Percentiles rank a stretch among this genome's conserved stretches.
These are phyloP conservation scores for Azorinus chamasolen DNA, from an alignment of 2,888 invertebrate genomes.

Conservation along the genomic window DNA sequence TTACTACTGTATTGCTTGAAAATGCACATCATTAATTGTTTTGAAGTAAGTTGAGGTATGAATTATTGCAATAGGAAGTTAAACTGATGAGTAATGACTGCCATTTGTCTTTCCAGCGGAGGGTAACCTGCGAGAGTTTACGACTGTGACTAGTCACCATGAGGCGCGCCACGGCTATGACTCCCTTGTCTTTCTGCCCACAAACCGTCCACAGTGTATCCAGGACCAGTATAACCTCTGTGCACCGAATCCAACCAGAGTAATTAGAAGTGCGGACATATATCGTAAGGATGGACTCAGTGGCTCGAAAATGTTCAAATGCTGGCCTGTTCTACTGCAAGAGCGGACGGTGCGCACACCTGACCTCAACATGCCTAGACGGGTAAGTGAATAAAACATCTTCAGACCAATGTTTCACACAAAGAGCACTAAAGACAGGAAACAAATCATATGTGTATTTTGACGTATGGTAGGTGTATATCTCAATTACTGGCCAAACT, in stretches of 20 bases:
- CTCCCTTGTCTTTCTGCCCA: slow-evolving; percentile 92
- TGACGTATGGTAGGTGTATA: no score
- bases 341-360: slow-evolving; percentile 74
- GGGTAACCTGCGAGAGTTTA: slow-evolving; percentile 96
- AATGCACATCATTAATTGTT: no score
- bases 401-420: no score
- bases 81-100: no score
- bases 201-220: slow-evolving; percentile 92
- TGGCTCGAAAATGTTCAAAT: slow-evolving; percentile 78
- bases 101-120: slow-evolving; percentile 91
- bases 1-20: no score
- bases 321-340: slow-evolving; percentile 80
- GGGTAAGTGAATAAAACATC: slow-evolving; percentile 42
- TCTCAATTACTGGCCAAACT: no score
- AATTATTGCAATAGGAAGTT: no score
- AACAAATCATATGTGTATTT: no score
- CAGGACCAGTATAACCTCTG: slow-evolving; percentile 93
- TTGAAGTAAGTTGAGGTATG: no score
- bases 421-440: no score
- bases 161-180: slow-evolving; percentile 90
- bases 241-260: slow-evolving; percentile 86
- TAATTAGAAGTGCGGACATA: slow-evolving; percentile 77
- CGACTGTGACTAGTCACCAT: slow-evolving; percentile 88
- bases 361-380: slow-evolving; percentile 73
- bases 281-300: slow-evolving; percentile 80